Evolutionary conservation across 2,797 vertebrate species (phyloP).

Genomic region (Halcyon leucocephala): DNA sequence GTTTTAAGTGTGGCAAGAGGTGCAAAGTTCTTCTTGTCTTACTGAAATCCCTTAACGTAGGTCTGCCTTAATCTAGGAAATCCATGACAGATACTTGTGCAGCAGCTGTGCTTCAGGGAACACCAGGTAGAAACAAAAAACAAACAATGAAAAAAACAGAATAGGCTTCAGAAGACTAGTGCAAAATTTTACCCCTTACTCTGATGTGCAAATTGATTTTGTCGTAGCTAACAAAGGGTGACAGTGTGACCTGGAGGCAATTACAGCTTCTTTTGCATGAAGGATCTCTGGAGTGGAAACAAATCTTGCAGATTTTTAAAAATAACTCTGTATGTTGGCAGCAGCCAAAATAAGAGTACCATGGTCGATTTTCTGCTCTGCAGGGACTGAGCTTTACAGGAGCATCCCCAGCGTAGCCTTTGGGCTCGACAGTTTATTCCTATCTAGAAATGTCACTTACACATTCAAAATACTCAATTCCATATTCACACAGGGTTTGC

Average conservation of each 20-base stretch:
- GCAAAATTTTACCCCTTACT: not conserved
- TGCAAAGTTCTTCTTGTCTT: not conserved
- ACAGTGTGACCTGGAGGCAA: not conserved
- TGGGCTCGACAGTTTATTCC: not conserved
- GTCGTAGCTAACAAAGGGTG: not conserved
- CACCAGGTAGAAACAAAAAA: too few relatives aligned
- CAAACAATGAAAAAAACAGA: not conserved
- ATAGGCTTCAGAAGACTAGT: not conserved
- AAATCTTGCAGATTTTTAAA: not conserved
- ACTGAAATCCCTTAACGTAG: too few relatives aligned
- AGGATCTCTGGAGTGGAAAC: not conserved
- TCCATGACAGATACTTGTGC: too few relatives aligned
- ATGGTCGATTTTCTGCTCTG: not conserved
- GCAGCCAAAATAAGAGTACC: not conserved
- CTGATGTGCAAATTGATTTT: not conserved
- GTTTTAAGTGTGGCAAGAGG: not conserved
- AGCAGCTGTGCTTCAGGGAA: too few relatives aligned
- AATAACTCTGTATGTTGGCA: not conserved
- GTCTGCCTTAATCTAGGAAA: too few relatives aligned
- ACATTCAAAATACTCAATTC: fast-evolving
- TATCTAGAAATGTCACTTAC: not conserved
- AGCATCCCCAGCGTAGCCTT: not conserved
- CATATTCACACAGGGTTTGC: not conserved
- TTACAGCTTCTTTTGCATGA: not conserved
- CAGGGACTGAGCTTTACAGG: not conserved